Evolutionary conservation across 2,888 invertebrate species (phyloP).

Genomic region (Creontiades dilutus): DNA sequence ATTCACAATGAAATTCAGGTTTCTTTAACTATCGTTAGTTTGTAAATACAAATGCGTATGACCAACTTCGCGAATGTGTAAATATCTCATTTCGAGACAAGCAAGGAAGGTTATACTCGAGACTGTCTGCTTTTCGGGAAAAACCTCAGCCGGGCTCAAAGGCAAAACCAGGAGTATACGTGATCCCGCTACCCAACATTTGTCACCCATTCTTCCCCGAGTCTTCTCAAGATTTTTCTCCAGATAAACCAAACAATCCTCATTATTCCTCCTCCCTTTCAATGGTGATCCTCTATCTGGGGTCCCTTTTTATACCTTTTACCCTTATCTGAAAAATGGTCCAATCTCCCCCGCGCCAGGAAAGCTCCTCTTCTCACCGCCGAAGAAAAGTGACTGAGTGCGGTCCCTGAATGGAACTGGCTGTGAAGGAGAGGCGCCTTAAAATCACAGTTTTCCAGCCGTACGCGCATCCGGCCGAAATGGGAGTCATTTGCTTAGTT

Average conservation of each 20-base stretch:
- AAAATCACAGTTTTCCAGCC: neutral
- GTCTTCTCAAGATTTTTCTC: slow-evolving; percentile 40
- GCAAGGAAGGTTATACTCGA: too few relatives aligned
- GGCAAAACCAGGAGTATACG: slow-evolving; percentile 33
- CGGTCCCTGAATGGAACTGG: slow-evolving; percentile 27
- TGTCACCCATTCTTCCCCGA: slow-evolving; percentile 56
- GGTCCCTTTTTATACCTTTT: neutral
- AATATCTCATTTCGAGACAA: too few relatives aligned
- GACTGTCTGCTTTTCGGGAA: too few relatives aligned
- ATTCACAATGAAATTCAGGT: too few relatives aligned
- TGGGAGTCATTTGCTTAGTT: neutral
- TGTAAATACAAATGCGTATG: too few relatives aligned
- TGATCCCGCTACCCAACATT: slow-evolving; percentile 26
- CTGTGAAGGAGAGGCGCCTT: neutral
- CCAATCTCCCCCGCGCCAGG: slow-evolving; percentile 10
- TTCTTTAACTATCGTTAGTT: too few relatives aligned
- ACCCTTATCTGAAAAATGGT: slow-evolving; percentile 57
- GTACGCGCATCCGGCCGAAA: neutral
- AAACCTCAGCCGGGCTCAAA: too few relatives aligned
- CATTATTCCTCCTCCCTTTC: slow-evolving; percentile 69
- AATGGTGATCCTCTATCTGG: slow-evolving; percentile 60
- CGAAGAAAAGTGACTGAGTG: slow-evolving; percentile 29
- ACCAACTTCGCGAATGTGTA: too few relatives aligned
- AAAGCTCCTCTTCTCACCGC: neutral
- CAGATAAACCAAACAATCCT: slow-evolving; percentile 69